Evolutionary conservation across 2,888 invertebrate genomes (phyloP), one percentile per base, ranked within the genome.

Genomic region (Bhutanitis thaidina): DNA sequence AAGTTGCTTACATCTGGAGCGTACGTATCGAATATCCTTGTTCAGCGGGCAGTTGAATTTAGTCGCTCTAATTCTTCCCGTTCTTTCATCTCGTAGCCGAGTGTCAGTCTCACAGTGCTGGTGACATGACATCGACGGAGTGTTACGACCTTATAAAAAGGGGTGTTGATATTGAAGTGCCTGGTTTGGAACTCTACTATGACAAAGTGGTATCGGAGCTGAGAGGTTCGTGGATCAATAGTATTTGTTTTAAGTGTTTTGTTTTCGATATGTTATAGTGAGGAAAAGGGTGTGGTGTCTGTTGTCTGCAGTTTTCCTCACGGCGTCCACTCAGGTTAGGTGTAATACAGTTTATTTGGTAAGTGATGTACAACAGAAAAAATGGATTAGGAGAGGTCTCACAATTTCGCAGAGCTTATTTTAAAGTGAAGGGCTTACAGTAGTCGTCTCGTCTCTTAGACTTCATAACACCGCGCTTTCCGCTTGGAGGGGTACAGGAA

Each of bases 121-220:
- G 74, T 71, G 84, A 80, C 71, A 90, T 90, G 90, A 81, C 89
- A 71, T 79, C 85, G 65, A 80, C 89, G 49, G 88, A 90, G 75
- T 87, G 89, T 56, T 90, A 89, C 75, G 88, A 88, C 65, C 77
- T 90, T 62, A 90, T 90, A 65, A 85, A 82, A 70, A 78, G 74
- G 61, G 90, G 90, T 44, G 79, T 90, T 14, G 87, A 88, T 59
- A 83, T 86, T 15, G 90, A 90, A 70, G 89, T 90, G 67, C 90
- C 90, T 2, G 90, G 90, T 34, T 71, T 91, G 64, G 91, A 91
- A 54, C 75, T 80, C 56, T 92, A 91, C 71, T 91, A 90, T 71
- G 92, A 92, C 66, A 91, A 90, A 77, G 89, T 91, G 52, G 91
- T 92, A 54, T 62, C 78, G 56, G 91, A 91, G 70, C 81, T 92